These are phyloP conservation scores for Clostera curtula DNA, from an alignment of 2,888 invertebrate genomes.

Conservation along the genomic window DNA sequence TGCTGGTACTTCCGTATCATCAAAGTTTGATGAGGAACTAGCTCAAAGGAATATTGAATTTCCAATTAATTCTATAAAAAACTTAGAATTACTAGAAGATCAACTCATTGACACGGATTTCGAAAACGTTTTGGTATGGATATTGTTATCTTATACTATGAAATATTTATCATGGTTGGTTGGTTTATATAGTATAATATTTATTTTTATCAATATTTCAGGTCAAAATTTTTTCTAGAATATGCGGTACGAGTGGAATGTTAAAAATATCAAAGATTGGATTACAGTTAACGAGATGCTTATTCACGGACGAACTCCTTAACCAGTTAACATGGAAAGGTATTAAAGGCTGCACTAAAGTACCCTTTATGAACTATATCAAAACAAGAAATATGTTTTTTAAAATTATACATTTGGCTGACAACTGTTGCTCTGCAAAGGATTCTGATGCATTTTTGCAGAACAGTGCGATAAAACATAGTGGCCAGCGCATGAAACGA, in stretches of 20 bases:
- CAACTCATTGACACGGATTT: conserved; percentile 1
- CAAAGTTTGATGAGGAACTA: conserved; percentile 1
- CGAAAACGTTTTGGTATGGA: conserved; percentile 1
- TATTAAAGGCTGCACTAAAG: conserved; percentile 4
- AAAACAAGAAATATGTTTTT: conserved; percentile 4
- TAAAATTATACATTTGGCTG: conserved; percentile 3
- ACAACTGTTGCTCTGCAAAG: neutral
- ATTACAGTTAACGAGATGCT: conserved; percentile 1
- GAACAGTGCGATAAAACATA: conserved; percentile 6
- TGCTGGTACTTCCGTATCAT: neutral
- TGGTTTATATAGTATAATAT: neutral
- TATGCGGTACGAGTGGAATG: neutral
- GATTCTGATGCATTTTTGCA: conserved; percentile 5
- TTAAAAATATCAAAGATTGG: conserved; percentile 1
- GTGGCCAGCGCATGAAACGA: conserved; percentile 6
- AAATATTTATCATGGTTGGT: neutral
- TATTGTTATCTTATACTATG: conserved; percentile 2
- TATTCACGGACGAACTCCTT: conserved; percentile 2
- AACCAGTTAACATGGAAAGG: conserved; percentile 2
- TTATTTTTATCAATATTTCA: neutral
- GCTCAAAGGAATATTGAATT: conserved; percentile 1
- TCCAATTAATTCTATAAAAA: conserved; percentile 1
- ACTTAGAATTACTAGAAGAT: conserved; percentile 1
- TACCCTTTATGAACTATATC: conserved; percentile 2
- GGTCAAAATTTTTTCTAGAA: conserved; percentile 3